Percentiles rank a stretch among this genome's conserved stretches.
These are phyloP conservation scores for Tipula helvola DNA, from an alignment of 2,888 invertebrate species.

Conservation along the genomic window DNA sequence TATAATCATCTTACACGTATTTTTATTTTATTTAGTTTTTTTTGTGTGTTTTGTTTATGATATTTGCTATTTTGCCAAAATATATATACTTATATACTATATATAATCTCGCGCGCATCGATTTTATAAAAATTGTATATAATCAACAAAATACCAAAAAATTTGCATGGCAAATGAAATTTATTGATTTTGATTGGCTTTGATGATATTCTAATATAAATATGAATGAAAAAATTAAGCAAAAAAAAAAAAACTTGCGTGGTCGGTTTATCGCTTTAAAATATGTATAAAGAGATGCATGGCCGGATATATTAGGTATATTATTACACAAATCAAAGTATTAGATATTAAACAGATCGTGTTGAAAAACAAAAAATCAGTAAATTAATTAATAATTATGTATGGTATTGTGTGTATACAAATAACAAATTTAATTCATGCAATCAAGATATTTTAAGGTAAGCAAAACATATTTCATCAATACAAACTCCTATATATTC, in stretches of 20 bases:
- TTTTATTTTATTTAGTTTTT: not conserved
- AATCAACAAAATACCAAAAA: not conserved
- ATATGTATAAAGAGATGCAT: not conserved
- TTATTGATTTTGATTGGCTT: slow-evolving; percentile 4
- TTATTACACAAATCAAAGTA: not conserved
- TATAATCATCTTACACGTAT: not conserved
- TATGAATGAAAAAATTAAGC: not conserved
- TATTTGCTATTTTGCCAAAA: not conserved
- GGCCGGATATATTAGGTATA: not conserved
- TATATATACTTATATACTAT: not conserved
- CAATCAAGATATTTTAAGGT: not conserved
- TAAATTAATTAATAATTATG: not conserved
- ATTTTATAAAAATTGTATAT: not conserved
- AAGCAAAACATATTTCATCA: not conserved
- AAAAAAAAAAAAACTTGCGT: not conserved
- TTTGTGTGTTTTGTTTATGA: not conserved
- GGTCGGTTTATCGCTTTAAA: not conserved
- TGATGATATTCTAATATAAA: not conserved
- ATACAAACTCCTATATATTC: not conserved
- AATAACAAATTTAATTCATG: not conserved
- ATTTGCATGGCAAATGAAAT: not conserved
- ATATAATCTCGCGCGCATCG: not conserved
- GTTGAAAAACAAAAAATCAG: not conserved
- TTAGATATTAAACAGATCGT: not conserved
- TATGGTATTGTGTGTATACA: not conserved